Conservation (phyloP, 2,113 vertebrate species). For the Urocitellus parryii region DNA sequence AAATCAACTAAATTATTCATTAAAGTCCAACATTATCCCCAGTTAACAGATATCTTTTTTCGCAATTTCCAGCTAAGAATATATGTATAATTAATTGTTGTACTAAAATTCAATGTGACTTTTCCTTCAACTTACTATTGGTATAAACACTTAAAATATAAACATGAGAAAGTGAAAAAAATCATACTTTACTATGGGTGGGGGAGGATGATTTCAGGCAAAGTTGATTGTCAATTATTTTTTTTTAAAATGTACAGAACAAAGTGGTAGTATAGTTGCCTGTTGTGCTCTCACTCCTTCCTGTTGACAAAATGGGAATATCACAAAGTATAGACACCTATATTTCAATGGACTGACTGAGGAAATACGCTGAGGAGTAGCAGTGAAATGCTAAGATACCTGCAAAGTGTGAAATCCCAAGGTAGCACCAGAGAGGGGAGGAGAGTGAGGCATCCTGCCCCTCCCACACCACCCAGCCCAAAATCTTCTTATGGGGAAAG, state of each 20-base stretch:
- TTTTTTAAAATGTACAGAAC: neutral
- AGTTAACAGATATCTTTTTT: neutral
- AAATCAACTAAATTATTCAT: neutral
- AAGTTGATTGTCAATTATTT: neutral
- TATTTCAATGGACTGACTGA: neutral
- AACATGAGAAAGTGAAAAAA: neutral
- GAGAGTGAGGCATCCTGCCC: neutral
- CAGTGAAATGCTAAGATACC: neutral
- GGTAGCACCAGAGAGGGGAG: neutral
- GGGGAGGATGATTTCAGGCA: neutral
- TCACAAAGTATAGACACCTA: no score
- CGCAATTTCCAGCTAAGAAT: neutral
- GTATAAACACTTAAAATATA: neutral
- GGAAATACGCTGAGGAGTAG: no score
- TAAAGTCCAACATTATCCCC: neutral
- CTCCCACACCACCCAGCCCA: neutral
- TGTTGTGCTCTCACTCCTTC: rapidly evolving
- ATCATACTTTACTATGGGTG: neutral
- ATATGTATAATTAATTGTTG: neutral
- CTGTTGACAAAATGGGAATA: no score
- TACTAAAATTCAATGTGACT: slow-evolving; percentile 16
- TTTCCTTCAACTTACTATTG: neutral
- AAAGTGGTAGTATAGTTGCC: neutral
- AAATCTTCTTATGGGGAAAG: neutral
- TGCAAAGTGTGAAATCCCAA: neutral